phyloP scores from a whole-genome alignment of 1,140 invertebrate genomes.

The Zaprionus ornatus region DNA sequence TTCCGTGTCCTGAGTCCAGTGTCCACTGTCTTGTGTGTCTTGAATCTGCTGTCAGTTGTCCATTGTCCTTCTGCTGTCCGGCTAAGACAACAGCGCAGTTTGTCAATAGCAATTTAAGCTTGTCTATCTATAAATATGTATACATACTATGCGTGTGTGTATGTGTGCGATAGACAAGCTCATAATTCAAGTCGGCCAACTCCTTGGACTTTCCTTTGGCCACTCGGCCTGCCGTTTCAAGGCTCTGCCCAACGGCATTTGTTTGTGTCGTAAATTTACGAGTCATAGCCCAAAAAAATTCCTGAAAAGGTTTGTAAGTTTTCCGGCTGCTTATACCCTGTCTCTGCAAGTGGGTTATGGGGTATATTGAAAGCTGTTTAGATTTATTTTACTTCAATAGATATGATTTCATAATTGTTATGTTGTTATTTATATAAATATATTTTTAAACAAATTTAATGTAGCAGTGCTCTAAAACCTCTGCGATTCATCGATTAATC shows the following conservation, averaged over 20 bases:
- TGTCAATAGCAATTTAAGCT: constrained; percentile 53
- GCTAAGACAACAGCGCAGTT: constrained; percentile 44
- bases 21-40: not conserved
- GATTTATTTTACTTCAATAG: not conserved
- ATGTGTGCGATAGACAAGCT: constrained; percentile 50
- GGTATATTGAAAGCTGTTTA: not conserved
- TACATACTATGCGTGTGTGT: constrained; percentile 13
- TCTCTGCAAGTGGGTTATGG: not conserved
- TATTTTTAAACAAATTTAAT: no score
- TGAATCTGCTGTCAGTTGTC: constrained; percentile 7
- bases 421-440: not conserved
- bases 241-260: constrained; percentile 34
- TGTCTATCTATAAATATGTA: constrained; percentile 44
- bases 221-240: not conserved
- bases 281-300: constrained; percentile 41
- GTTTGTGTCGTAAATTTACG: constrained; percentile 54
- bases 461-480: no score
- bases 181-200: constrained; percentile 61
- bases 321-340: constrained; percentile 17
- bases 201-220: constrained; percentile 33
- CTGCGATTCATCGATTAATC: no score
- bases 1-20: not conserved
- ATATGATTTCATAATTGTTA: not conserved
- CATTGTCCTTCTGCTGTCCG: constrained; percentile 13
- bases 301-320: constrained; percentile 31